phyloP scores from a whole-genome alignment of 1,140 invertebrate genomes.

The Trichomalopsis sarcophagae region DNA sequence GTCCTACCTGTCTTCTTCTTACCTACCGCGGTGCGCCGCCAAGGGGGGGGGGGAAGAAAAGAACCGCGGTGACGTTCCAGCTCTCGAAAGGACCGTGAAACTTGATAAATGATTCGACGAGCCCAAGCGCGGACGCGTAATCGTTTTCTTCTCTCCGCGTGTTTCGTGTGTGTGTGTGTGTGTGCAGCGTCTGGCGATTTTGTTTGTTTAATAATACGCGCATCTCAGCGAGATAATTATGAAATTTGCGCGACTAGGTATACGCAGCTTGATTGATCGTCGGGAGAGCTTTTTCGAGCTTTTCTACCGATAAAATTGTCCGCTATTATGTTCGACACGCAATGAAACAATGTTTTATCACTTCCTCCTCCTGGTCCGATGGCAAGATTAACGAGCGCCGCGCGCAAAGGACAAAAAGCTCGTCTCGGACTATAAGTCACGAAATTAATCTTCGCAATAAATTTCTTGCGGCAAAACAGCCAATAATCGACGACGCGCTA shows the following conservation, averaged over 20 bases:
- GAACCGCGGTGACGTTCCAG: constrained; percentile 62
- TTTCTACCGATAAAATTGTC: neutral
- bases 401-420: neutral
- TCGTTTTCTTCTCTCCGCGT: constrained; percentile 11
- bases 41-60: constrained; percentile 57
- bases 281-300: neutral
- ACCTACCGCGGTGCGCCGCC: constrained; percentile 66
- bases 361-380: neutral
- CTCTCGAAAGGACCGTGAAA: constrained; percentile 65
- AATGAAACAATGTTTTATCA: constrained; percentile 5
- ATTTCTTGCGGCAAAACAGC: neutral
- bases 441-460: constrained; percentile 1
- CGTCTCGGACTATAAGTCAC: neutral
- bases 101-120: constrained; percentile 69
- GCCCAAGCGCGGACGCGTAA: neutral
- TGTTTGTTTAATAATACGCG: neutral
- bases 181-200: neutral
- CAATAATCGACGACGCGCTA: neutral
- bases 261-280: neutral
- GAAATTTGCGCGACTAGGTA: neutral
- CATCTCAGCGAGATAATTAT: neutral
- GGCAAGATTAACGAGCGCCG: neutral
- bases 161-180: neutral
- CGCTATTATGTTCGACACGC: neutral
- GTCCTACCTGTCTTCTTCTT: constrained; percentile 53